Conservation (phyloP, 2,888 invertebrate species). For the Belgica antarctica region DNA sequence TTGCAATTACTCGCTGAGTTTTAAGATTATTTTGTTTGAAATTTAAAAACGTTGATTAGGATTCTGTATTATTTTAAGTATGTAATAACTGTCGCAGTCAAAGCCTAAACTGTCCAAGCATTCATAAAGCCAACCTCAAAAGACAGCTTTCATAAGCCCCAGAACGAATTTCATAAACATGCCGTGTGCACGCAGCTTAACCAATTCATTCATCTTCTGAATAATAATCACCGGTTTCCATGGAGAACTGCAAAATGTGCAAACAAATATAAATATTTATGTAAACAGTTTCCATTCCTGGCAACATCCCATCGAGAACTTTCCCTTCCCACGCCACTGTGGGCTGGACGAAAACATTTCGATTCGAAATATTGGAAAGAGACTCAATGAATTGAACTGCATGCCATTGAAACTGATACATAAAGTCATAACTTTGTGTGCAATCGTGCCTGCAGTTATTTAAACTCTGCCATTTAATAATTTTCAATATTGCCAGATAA, state of each 20-base stretch:
- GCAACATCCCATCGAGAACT: no score
- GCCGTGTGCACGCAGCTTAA: neutral
- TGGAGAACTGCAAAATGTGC: constrained; percentile 21
- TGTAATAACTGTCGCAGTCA: no score
- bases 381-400: neutral
- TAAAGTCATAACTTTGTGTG: constrained; percentile 23
- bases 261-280: constrained; percentile 35
- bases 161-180: no score
- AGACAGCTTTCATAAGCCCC: neutral
- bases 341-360: neutral
- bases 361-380: no score
- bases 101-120: no score
- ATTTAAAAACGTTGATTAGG: no score
- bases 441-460: constrained; percentile 18
- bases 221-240: neutral
- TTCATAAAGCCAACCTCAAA: neutral
- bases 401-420: constrained; percentile 14
- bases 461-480: constrained; percentile 20
- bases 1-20: no score
- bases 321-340: neutral
- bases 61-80: no score
- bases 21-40: no score
- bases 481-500: neutral
- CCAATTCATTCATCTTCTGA: neutral
- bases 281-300: constrained; percentile 30